Conservation (phyloP, 1,140 invertebrate genomes). For the Halictus rubicundus region DNA sequence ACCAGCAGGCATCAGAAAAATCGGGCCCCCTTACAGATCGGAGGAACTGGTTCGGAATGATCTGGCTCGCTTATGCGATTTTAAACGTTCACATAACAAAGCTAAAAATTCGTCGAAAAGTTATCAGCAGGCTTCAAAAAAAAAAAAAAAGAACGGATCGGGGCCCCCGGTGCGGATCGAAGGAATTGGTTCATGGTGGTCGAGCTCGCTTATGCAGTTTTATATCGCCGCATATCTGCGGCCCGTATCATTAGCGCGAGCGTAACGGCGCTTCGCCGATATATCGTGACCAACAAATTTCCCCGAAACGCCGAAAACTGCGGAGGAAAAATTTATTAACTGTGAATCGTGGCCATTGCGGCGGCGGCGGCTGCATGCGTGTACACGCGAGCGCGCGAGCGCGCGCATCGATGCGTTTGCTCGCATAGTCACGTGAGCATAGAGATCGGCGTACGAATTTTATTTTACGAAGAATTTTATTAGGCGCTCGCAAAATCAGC, state of each 20-base stretch:
- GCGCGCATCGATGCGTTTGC: background rate
- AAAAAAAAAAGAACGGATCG: background rate
- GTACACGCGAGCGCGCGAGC: too few relatives aligned
- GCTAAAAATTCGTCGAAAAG: too few relatives aligned
- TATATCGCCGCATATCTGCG: constrained; percentile 27
- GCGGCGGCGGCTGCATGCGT: background rate
- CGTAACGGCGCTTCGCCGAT: constrained; percentile 48
- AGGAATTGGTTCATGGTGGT: background rate
- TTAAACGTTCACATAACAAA: too few relatives aligned
- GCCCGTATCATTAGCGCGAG: constrained; percentile 29
- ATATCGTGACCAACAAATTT: constrained; percentile 65
- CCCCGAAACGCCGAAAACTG: constrained; percentile 55
- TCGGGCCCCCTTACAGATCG: too few relatives aligned
- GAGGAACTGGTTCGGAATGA: too few relatives aligned
- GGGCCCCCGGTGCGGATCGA: background rate
- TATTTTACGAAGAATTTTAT: constrained; percentile 70
- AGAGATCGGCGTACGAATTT: constrained; percentile 49
- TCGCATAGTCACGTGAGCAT: background rate
- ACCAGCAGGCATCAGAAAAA: too few relatives aligned
- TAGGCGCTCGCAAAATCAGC: constrained; percentile 68
- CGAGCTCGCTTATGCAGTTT: constrained; percentile 34
- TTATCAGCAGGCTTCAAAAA: too few relatives aligned
- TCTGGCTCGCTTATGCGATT: too few relatives aligned
- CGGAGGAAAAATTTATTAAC: constrained; percentile 73
- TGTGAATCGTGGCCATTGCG: constrained; percentile 61